These are phyloP conservation scores for Sinhomidia bicolor DNA, from an alignment of 2,888 invertebrate genomes.

Conservation along the genomic window DNA sequence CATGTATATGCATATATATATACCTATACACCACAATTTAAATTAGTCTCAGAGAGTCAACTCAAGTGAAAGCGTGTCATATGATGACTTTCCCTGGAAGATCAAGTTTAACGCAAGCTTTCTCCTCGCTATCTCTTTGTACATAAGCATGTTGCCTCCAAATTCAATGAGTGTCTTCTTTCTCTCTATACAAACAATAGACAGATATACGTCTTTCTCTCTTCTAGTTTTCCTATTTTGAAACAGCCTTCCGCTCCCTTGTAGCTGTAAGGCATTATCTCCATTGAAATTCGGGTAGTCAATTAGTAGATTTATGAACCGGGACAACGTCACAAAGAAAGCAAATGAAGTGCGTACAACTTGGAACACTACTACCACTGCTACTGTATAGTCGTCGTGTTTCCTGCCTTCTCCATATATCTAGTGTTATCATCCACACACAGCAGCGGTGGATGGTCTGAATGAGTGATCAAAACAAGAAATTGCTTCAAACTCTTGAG, in stretches of 20 bases:
- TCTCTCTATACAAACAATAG: background rate
- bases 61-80: slow-evolving; percentile 9
- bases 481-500: slow-evolving; percentile 13
- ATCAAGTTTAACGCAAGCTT: slow-evolving; percentile 16
- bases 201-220: too few relatives aligned
- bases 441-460: background rate
- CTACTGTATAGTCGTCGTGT: too few relatives aligned
- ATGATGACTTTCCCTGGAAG: background rate
- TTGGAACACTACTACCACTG: too few relatives aligned
- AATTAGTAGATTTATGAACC: slow-evolving; percentile 60
- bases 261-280: slow-evolving; percentile 29
- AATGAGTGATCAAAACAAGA: slow-evolving; percentile 36
- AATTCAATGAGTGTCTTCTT: background rate
- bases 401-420: background rate
- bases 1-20: background rate
- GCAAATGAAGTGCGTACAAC: slow-evolving; percentile 24
- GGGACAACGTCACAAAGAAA: slow-evolving; percentile 18
- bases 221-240: too few relatives aligned
- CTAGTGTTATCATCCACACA: background rate
- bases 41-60: background rate
- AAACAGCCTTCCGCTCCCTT: background rate
- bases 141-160: background rate
- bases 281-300: slow-evolving; percentile 44
- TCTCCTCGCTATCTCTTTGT: background rate
- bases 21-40: background rate